Base-by-base conservation (phyloP, 2,113 vertebrate genomes). In the Oncorhynchus masou region DNA sequence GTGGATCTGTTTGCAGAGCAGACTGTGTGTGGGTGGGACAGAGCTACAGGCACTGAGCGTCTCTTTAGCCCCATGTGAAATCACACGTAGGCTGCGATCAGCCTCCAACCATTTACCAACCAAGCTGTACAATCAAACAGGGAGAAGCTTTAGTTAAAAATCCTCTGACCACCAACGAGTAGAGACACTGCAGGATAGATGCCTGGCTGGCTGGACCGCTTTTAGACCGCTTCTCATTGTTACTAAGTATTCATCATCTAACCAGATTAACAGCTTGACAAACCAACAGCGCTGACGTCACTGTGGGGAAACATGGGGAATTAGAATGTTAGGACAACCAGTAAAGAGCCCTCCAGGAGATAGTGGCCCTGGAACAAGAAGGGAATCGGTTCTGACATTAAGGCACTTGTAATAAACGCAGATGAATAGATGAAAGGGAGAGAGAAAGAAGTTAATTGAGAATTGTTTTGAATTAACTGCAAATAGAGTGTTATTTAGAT, bases 231-330 rank as follows among this genome's bases (percentile, higher is more conserved):
- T 87, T n/a, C 86, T 85, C 80, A 79, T 82, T 79, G 74, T 87
- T 88, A 86, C 83, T 83, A 90, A 92, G 88, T 91, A 88, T 89
- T 90, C 85, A 84, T 74, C 88, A 90, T 87, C 90, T 90, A 92
- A 92, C 90, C 88, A 91, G 91, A 92, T 93, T 92, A 93, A 90
- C 85, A 81, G 87, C 89, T 90, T 76, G 88, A 74, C 82, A 83
- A 90, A 84, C 79, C 81, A 90, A 87, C 83, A 77, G 80, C 74
- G 75, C 81, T 54, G 64, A 84, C 59, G 81, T 75, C 80, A 74
- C 67, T 20, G 78, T 85, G 85, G 81, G 82, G 78, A 83, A 78
- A 75, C 82, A 81, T 84, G 3, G 70, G 83, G 84, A 88, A 88
- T 88, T 88, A 87, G 81, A 77, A 74, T 75, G 78, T 15, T 79